Evolutionary conservation across 2,888 invertebrate species (phyloP), one percentile per base, ranked within the genome.

Genomic region (Maniola hyperantus): DNA sequence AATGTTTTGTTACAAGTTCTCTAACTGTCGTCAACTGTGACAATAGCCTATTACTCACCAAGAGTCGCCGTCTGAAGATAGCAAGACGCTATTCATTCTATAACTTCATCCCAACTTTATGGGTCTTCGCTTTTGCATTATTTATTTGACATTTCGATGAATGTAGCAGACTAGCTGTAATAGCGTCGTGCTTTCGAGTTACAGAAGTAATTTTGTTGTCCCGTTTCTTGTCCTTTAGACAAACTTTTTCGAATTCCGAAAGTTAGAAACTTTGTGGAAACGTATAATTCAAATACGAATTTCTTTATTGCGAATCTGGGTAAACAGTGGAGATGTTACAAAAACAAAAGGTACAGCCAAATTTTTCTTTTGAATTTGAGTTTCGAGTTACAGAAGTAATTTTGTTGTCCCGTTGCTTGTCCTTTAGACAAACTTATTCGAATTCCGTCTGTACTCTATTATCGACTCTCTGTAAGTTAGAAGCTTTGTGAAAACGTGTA

Each of bases 131-230:
- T 57, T 18, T 42, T 39, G 42, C 6, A 39, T 57, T 57, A 57
- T 57, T 57, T 57, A 57, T 57, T 57, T 57, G 57, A 42, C 57
- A 55, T 57, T 57, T 57, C 42, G 39, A 18, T 57, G 42, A 57
- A 55, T 18, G 55, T 55, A 34, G 34, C 34, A n/a, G 36, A 39
- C 36, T 55, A 34, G 34, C 34, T 34, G 36, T 54, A 15, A 5
- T 36, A 11, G 15, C 34, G n/a, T 36, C 10, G 36, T 10, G 55
- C 11, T 36, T 39, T 10, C 18, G 15, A 18, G 54, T 54, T 54
- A 36, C 36, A 54, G 15, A 34, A n/a, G 36, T 55, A 33, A 53
- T 26, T 36, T 15, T 55, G 36, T 36, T 55, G 15, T 36, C 36
- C 55, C 55, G 55, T 55, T 55, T 39, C 55, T 36, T 39, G 55